A percentile compares a stretch with the other conserved stretches of the same genome.
Evolutionary conservation across 2,113 vertebrate genomes (phyloP).

Genomic region (Pholis gunnellus): DNA sequence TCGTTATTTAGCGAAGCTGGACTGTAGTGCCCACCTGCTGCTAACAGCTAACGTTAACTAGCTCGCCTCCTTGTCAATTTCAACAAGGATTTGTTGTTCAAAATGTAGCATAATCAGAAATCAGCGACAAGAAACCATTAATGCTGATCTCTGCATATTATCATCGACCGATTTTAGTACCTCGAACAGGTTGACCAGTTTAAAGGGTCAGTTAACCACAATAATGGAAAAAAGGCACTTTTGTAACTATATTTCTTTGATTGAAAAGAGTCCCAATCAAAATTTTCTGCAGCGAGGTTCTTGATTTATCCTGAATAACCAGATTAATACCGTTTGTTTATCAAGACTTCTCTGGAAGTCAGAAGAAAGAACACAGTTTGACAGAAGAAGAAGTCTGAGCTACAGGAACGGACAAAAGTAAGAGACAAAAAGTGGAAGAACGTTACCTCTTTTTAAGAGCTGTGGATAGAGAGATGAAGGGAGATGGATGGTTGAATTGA

Average conservation of each 20-base stretch:
- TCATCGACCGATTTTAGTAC: too few relatives aligned
- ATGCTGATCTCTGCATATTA: too few relatives aligned
- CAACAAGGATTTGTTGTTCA: too few relatives aligned
- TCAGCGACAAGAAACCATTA: too few relatives aligned
- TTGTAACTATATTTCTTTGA: not conserved
- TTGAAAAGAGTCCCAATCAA: not conserved
- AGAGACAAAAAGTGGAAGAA: not conserved
- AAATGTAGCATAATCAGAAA: too few relatives aligned
- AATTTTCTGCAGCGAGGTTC: not conserved
- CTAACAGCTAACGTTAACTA: too few relatives aligned
- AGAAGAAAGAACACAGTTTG: not conserved
- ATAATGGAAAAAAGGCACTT: not conserved
- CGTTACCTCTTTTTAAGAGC: not conserved
- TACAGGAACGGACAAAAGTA: not conserved
- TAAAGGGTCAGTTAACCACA: not conserved
- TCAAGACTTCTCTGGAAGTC: not conserved
- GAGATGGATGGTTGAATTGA: slow-evolving; percentile 1
- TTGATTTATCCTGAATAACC: not conserved
- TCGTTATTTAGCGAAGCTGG: too few relatives aligned
- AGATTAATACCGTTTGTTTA: not conserved
- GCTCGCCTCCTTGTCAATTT: too few relatives aligned
- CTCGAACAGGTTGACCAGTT: not conserved
- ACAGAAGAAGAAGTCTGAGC: not conserved
- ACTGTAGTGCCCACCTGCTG: too few relatives aligned
- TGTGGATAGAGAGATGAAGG: not conserved